Percentiles rank a stretch among this genome's conserved stretches.
These are phyloP conservation scores for Vireo altiloquus DNA, from an alignment of 2,113 vertebrate genomes.

Conservation along the genomic window DNA sequence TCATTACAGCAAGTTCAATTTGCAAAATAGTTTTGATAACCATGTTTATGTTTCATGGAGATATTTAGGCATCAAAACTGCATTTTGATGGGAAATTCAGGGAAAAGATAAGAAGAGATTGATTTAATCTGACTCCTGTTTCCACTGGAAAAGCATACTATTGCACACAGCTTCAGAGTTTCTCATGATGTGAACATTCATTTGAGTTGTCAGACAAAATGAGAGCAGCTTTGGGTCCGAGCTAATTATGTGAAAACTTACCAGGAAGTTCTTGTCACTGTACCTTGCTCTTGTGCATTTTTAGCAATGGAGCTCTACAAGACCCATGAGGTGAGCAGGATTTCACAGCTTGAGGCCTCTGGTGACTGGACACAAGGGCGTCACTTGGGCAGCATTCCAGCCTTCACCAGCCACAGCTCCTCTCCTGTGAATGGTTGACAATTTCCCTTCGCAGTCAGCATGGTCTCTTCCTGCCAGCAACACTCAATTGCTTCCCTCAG, in stretches of 20 bases:
- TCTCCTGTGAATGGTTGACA: neutral
- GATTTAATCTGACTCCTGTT: neutral
- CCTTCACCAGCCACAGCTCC: neutral
- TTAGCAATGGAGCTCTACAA: neutral
- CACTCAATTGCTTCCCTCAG: rapidly evolving
- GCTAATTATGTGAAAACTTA: neutral
- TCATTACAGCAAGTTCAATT: neutral
- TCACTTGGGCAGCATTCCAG: neutral
- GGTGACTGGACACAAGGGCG: rapidly evolving
- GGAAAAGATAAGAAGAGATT: neutral
- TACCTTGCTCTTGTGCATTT: neutral
- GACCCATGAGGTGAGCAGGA: neutral
- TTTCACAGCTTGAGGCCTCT: neutral
- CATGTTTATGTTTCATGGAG: neutral
- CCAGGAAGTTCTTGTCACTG: neutral
- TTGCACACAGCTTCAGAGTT: neutral
- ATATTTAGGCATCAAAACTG: neutral
- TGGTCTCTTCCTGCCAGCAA: neutral
- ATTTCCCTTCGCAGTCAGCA: neutral
- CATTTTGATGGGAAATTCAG: neutral
- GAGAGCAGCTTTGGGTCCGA: neutral
- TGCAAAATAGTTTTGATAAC: neutral
- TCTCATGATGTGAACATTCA: rapidly evolving
- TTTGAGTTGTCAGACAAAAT: neutral
- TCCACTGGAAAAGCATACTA: neutral